Conservation (phyloP, 2,113 vertebrate species). For the Takifugu flavidus region DNA sequence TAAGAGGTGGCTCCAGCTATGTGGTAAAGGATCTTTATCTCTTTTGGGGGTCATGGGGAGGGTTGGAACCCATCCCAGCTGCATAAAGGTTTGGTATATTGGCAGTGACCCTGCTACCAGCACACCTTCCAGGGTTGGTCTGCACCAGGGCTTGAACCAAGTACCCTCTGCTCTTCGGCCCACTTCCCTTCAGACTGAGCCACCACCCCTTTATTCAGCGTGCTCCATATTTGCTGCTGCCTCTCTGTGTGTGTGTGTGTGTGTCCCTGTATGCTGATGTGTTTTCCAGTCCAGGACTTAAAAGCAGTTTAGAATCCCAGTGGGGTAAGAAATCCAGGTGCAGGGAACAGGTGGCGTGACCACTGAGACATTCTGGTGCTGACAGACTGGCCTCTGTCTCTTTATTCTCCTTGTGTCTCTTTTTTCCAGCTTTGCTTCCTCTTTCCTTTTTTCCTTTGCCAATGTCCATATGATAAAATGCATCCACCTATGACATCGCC, state of each 20-base stretch:
- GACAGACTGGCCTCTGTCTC: slow-evolving; percentile 53
- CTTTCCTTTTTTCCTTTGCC: slow-evolving; percentile 48
- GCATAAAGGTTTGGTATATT: no score
- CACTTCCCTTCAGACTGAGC: not conserved
- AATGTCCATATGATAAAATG: slow-evolving; percentile 34
- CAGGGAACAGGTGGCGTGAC: slow-evolving; percentile 72
- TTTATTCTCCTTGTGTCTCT: slow-evolving; percentile 39
- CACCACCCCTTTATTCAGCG: slow-evolving; percentile 11
- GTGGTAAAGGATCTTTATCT: no score
- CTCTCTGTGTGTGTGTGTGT: slow-evolving; percentile 24
- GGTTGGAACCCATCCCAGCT: no score
- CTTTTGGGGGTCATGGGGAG: no score
- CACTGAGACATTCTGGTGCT: slow-evolving; percentile 58
- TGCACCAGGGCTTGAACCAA: no score
- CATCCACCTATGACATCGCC: slow-evolving; percentile 34
- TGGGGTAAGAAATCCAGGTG: slow-evolving; percentile 69
- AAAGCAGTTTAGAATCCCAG: slow-evolving; percentile 60
- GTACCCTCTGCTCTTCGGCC: no score
- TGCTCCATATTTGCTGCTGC: slow-evolving; percentile 9
- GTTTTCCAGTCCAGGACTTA: slow-evolving; percentile 66
- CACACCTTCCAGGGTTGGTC: no score
- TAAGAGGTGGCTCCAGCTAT: no score
- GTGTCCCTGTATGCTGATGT: slow-evolving; percentile 56
- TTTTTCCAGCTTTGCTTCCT: slow-evolving; percentile 50
- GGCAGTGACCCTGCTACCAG: no score